A percentile compares a stretch with the other conserved stretches of the same genome.
Evolutionary conservation across 1,140 invertebrate species (phyloP).

Genomic region (Drosophila nasuta): DNA sequence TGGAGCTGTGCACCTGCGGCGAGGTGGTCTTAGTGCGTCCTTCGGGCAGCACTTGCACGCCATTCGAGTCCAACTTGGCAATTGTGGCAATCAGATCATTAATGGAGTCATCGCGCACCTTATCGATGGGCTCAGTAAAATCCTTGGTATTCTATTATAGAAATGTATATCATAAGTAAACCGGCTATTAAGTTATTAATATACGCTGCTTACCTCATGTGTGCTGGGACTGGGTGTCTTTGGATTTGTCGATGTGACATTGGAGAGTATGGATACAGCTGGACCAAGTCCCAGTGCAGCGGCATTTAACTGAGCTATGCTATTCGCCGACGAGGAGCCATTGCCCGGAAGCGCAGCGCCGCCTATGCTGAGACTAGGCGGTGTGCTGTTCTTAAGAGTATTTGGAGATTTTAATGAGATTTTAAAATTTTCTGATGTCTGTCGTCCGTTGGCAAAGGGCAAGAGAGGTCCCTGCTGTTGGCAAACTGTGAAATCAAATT

Average conservation of each 20-base stretch:
- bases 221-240: conserved; percentile 92
- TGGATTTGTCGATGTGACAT: conserved; percentile 92
- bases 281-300: conserved; percentile 75
- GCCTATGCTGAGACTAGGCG: conserved; percentile 70
- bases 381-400: conserved; percentile 82
- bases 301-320: conserved; percentile 65
- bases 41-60: conserved; percentile 89
- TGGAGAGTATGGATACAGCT: conserved; percentile 80
- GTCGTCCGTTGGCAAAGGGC: conserved; percentile 82
- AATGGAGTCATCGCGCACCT: conserved; percentile 92
- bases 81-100: conserved; percentile 94
- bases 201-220: conserved; percentile 81
- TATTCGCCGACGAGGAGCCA: conserved; percentile 31
- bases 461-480: conserved; percentile 79
- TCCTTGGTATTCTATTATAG: conserved; percentile 83
- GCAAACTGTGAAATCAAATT: conserved; percentile 57
- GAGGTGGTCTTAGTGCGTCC: conserved; percentile 85
- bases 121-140: conserved; percentile 87
- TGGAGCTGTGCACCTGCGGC: conserved; percentile 88
- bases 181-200: background rate
- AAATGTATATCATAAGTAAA: background rate
- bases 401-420: conserved; percentile 87
- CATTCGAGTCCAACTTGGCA: conserved; percentile 92
- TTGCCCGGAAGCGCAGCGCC: conserved; percentile 43
- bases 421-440: conserved; percentile 87